phyloP scores from a whole-genome alignment of 1,140 invertebrate genomes.

The Sinella curviseta region DNA sequence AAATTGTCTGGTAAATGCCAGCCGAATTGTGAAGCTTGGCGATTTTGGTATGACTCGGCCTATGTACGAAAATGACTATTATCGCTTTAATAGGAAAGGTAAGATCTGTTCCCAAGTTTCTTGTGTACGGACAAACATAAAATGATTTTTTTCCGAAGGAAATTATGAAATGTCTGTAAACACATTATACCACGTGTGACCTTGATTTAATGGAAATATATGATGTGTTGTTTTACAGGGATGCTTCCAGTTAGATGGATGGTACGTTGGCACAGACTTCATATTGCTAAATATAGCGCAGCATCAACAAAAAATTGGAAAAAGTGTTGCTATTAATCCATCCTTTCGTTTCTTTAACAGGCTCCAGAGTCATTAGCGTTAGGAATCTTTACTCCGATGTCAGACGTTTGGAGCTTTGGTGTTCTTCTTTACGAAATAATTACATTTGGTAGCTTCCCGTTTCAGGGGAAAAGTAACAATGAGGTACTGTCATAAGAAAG shows the following conservation, averaged over 20 bases:
- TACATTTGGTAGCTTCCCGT: slow-evolving; percentile 84
- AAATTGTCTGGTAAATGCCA: slow-evolving; percentile 75
- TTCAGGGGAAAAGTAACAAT: slow-evolving; percentile 79
- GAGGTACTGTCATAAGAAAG: slow-evolving; percentile 58
- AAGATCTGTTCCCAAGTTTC: slow-evolving; percentile 31
- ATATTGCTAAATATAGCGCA: neutral
- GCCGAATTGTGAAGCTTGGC: slow-evolving; percentile 79
- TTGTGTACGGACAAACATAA: neutral
- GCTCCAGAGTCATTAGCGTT: slow-evolving; percentile 70
- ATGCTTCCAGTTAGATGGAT: slow-evolving; percentile 92
- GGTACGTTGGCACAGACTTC: slow-evolving; percentile 61
- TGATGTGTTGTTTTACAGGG: slow-evolving; percentile 54
- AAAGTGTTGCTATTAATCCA: neutral
- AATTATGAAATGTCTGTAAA: neutral
- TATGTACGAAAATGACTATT: slow-evolving; percentile 85
- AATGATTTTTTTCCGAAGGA: neutral
- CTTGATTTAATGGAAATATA: neutral
- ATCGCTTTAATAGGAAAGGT: slow-evolving; percentile 80
- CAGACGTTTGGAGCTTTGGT: slow-evolving; percentile 84
- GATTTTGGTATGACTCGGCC: slow-evolving; percentile 91
- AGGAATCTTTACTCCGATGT: slow-evolving; percentile 80
- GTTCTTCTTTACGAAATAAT: slow-evolving; percentile 79
- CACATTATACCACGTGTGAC: neutral
- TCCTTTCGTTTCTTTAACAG: neutral
- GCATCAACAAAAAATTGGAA: neutral